Evolutionary conservation across 2,797 vertebrate genomes (phyloP).

Genomic region (Sebastes trivittatus): DNA sequence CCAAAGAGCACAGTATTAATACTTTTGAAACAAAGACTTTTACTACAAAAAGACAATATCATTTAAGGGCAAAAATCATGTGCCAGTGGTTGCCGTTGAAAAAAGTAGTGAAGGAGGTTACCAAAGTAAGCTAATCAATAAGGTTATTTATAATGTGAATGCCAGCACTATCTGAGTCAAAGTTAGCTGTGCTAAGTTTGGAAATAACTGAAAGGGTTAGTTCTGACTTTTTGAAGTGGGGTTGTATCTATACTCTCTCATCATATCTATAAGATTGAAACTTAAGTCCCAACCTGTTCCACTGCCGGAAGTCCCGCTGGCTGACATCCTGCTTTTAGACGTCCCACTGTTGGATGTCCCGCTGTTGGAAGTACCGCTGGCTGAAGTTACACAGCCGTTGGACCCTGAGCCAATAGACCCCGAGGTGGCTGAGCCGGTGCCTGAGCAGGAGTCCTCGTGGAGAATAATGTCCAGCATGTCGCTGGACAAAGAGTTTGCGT

Average conservation of each 20-base stretch:
- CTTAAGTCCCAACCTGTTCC: conserved; percentile 63
- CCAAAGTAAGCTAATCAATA: too few species aligned
- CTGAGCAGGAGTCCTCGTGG: conserved; percentile 88
- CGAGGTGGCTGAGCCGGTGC: conserved; percentile 88
- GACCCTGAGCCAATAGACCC: conserved; percentile 90
- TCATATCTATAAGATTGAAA: not conserved
- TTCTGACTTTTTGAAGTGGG: too few species aligned
- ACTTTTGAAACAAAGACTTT: not conserved
- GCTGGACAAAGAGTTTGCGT: conserved; percentile 88
- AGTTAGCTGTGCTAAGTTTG: accelerated
- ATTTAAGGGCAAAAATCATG: too few species aligned
- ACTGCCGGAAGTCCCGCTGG: conserved; percentile 73
- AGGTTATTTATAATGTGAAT: too few species aligned
- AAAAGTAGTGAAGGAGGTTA: too few species aligned
- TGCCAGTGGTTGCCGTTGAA: too few species aligned
- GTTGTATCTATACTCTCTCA: too few species aligned
- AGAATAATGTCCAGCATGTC: conserved; percentile 91
- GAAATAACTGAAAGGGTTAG: too few species aligned
- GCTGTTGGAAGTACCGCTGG: conserved; percentile 82
- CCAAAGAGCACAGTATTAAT: not conserved
- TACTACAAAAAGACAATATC: not conserved
- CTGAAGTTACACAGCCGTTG: conserved; percentile 85
- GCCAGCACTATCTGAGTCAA: too few species aligned
- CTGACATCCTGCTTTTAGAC: conserved; percentile 79
- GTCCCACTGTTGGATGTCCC: conserved; percentile 80